Base-by-base conservation (phyloP, 64 coral and sea anemone genomes). In the Montipora capricornis region DNA sequence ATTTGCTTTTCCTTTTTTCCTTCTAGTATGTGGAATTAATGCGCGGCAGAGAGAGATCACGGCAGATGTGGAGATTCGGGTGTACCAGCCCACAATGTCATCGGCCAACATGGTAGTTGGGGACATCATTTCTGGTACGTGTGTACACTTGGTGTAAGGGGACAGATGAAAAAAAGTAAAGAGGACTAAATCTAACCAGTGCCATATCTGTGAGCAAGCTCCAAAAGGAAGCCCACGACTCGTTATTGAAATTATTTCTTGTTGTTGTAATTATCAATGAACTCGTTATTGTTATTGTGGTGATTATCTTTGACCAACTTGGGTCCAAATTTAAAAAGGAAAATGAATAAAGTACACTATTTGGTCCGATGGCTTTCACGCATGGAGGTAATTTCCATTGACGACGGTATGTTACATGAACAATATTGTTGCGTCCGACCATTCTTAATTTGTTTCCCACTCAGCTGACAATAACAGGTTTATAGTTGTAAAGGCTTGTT, bases 101-200 rank as follows among this genome's bases (percentile, higher is more conserved):
- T 69, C 67, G 67, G 67, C 67, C 67, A 69, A 69, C 67, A 69
- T 69, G 67, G 67, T 69, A 69, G 67, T 69, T 69, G 67, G 67
- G 67, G 67, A 69, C 67, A 69, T 69, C 67, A 69, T 69, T 69
- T 69, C 67, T 69, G 67, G 67, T 69, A 15, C 13, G 67, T 69
- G 13, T 15, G 67, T 69, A 4, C 5, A 69, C 67, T 69, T 69
- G 67, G 67, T 69, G 67, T 69, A 69, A 69, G 51, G 67, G 67
- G 67, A 69, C 67, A 69, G 3, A 69, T 12, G 67, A 69, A 69
- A 69, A 69, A 15, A 69, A 0, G 10, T 69, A 69, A 69, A 69
- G 11, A 15, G 67, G 7, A 15, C 67, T 12, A 69, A 69, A 69
- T 69, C 8, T 4, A 69, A 69, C 67, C 67, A 17, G 5, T 69